Evolutionary conservation across 2,113 vertebrate genomes (phyloP).

Genomic region (Ophthalmolycus amberensis): DNA sequence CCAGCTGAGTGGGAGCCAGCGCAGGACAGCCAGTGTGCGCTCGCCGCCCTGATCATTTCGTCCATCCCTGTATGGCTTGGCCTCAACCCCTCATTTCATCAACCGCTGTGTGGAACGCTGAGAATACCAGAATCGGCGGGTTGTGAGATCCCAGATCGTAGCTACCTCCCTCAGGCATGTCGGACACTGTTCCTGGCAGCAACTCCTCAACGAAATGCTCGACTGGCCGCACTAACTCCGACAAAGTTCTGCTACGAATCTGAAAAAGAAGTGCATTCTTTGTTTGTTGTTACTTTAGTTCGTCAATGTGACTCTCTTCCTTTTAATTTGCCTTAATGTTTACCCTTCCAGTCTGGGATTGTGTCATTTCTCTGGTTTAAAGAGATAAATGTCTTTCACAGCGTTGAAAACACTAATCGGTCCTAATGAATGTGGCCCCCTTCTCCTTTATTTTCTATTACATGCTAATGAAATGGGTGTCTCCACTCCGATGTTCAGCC

Average conservation of each 20-base stretch:
- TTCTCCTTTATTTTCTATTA: conserved; percentile 6
- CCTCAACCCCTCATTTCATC: conserved; percentile 53
- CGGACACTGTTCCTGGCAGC: conserved; percentile 36
- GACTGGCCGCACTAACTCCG: background rate
- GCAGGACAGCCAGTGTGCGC: conserved; percentile 67
- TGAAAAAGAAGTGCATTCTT: background rate
- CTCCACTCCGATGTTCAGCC: conserved; percentile 5
- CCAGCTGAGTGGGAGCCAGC: conserved; percentile 77
- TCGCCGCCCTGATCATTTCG: conserved; percentile 71
- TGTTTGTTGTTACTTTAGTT: background rate
- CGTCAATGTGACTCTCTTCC: background rate
- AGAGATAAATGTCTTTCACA: background rate
- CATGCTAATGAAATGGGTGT: conserved; percentile 9
- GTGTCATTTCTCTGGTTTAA: background rate
- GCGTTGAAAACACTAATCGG: background rate
- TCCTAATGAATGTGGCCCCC: conserved; percentile 22
- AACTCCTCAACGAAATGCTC: background rate
- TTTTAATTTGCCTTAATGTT: background rate
- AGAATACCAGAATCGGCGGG: conserved; percentile 41
- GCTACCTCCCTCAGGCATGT: conserved; percentile 26
- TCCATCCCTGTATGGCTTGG: conserved; percentile 67
- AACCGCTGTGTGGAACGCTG: conserved; percentile 46
- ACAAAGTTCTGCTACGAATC: conserved; percentile 13
- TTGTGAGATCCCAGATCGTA: conserved; percentile 36
- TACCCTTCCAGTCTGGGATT: background rate